Base-by-base conservation (phyloP, 2,888 invertebrate species). In the Drosophila nigritarsus region DNA sequence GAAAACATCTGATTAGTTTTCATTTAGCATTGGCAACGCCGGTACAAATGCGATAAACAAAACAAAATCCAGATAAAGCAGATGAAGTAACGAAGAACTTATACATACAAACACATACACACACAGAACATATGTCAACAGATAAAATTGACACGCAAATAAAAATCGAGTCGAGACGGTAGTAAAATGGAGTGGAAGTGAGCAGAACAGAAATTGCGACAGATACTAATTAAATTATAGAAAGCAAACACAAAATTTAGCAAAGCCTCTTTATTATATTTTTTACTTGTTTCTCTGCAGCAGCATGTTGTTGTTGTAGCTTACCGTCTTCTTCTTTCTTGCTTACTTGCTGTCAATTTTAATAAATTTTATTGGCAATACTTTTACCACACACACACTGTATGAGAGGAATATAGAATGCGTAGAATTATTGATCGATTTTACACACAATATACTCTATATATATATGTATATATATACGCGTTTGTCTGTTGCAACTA, bases 251-350 rank as follows among this genome's bases (percentile, higher is more conserved):
- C 71, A 67, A 76, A 71, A 70, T 67, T 24, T 50, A 71, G 73
- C 38, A 65, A 61, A 68, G 73, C 83, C 72, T 75, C 74, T 70
- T 87, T 42, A 55, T 45, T 24, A 45, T 45, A 45, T 45, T 56
- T 87, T 87, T 91, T 91, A 91, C 90, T 91, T 91, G 89, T 90
- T 91, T 76, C 91, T 81, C 83, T 84, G 91, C 72, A 91, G 91
- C 65, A 91, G 80, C 90, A 91, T 56, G 55, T 55, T n/a, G n/a
- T n/a, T n/a, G 38, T 67, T 70, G 75, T 76, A 61, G 69, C 15
- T 56, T 65, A 50, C n/a, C 62, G 55, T 30, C 56, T 56, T 65
- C 72, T 56, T 78, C 79, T 65, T 63, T 24, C 20, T 15, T 45
- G 72, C 40, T n/a, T 40, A n/a, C 40, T 40, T 62, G 75, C 72